Evolutionary conservation across 2,113 vertebrate species (phyloP).

Genomic region (Campylomormyrus numenius): DNA sequence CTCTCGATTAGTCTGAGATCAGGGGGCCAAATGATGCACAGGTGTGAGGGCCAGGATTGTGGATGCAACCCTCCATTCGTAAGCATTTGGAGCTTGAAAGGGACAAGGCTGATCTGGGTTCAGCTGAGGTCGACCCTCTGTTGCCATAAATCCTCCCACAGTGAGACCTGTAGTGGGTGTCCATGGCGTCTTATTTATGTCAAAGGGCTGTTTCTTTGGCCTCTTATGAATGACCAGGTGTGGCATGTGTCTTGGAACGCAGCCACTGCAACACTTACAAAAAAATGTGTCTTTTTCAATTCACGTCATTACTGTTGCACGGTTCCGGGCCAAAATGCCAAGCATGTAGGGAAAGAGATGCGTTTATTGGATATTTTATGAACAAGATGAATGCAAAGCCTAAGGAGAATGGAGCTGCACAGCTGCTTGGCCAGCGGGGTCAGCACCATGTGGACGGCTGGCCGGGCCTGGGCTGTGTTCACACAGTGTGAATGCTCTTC

Average conservation of each 20-base stretch:
- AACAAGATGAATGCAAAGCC: neutral
- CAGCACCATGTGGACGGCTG: neutral
- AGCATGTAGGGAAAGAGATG: neutral
- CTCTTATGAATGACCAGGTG: neutral
- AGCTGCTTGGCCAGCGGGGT: neutral
- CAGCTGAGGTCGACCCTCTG: neutral
- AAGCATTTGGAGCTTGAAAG: neutral
- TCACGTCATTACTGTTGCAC: neutral
- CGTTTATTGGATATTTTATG: neutral
- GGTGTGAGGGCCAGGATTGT: conserved; percentile 46
- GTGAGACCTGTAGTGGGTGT: neutral
- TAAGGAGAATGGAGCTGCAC: neutral
- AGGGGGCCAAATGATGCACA: conserved; percentile 57
- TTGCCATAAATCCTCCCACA: neutral
- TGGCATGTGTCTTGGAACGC: neutral
- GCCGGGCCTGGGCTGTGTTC: neutral
- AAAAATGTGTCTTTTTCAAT: neutral
- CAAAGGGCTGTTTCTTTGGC: neutral
- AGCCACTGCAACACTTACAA: neutral
- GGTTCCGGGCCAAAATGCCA: neutral
- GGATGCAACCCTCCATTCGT: neutral
- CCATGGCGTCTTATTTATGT: neutral
- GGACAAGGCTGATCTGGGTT: neutral
- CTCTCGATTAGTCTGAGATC: conserved; percentile 56
- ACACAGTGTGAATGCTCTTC: neutral